Evolutionary conservation across 2,113 vertebrate species (phyloP).

Genomic region (Vimba vimba): DNA sequence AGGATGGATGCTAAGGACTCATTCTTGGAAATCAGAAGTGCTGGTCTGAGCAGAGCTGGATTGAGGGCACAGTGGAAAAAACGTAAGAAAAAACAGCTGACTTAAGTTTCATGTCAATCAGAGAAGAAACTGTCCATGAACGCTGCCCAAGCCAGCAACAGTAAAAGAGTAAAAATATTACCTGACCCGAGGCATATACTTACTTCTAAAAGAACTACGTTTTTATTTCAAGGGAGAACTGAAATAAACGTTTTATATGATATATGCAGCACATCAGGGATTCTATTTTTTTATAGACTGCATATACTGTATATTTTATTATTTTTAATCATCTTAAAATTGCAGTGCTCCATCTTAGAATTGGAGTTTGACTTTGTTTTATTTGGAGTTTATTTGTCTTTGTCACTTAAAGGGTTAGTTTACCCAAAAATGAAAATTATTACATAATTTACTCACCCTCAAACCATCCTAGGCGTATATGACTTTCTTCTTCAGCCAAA

Average conservation of each 20-base stretch:
- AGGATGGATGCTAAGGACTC: constrained; percentile 46
- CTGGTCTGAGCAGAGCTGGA: constrained; percentile 45
- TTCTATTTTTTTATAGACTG: neutral
- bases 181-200: constrained; percentile 39
- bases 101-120: constrained; percentile 44
- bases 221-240: constrained; percentile 13
- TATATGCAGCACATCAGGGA: neutral
- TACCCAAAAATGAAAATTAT: too few relatives aligned
- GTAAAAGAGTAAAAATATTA: constrained; percentile 49
- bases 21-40: constrained; percentile 57
- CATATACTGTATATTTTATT: neutral
- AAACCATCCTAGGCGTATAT: too few relatives aligned
- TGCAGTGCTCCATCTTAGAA: neutral
- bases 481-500: too few relatives aligned
- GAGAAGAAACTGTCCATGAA: constrained; percentile 30
- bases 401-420: too few relatives aligned
- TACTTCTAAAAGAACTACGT: neutral
- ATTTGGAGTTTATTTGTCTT: neutral
- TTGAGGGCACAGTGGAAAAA: constrained; percentile 41
- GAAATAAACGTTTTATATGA: neutral
- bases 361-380: neutral
- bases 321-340: neutral
- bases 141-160: constrained; percentile 35
- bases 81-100: constrained; percentile 28
- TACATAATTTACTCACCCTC: too few relatives aligned